Percentiles rank a stretch among this genome's conserved stretches.
phyloP scores from a whole-genome alignment of 2,888 invertebrate genomes.

The Uropetala carovei region DNA sequence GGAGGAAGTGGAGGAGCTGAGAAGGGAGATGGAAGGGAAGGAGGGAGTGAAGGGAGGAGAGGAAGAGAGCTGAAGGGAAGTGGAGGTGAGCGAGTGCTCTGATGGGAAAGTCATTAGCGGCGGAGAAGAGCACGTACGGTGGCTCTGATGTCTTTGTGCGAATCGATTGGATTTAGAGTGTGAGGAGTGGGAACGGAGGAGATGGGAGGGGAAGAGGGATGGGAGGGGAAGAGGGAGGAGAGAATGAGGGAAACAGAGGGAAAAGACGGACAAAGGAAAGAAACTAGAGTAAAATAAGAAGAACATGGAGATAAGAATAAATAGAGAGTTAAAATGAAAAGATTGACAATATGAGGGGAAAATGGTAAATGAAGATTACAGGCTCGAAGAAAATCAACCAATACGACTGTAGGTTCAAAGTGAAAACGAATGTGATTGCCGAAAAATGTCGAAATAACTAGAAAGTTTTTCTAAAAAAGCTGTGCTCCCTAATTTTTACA shows the following conservation, averaged over 20 bases:
- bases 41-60: not conserved
- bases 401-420: too few relatives aligned
- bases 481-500: too few relatives aligned
- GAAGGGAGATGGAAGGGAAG: not conserved
- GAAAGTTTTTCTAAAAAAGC: too few relatives aligned
- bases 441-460: too few relatives aligned
- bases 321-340: too few relatives aligned
- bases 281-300: too few relatives aligned
- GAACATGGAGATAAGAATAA: too few relatives aligned
- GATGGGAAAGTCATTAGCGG: constrained; percentile 36
- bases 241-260: not conserved
- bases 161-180: not conserved
- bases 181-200: not conserved
- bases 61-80: not conserved
- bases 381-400: too few relatives aligned
- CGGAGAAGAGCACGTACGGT: not conserved
- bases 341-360: too few relatives aligned
- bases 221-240: not conserved
- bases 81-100: not conserved
- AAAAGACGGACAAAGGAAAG: too few relatives aligned
- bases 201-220: not conserved
- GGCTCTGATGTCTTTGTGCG: not conserved
- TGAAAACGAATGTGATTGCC: too few relatives aligned
- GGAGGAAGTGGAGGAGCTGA: not conserved
- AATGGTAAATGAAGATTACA: too few relatives aligned